Percentiles rank a stretch among this genome's conserved stretches.
Conservation (phyloP, 2,113 vertebrate genomes). For the Panthera tigris region DNA sequence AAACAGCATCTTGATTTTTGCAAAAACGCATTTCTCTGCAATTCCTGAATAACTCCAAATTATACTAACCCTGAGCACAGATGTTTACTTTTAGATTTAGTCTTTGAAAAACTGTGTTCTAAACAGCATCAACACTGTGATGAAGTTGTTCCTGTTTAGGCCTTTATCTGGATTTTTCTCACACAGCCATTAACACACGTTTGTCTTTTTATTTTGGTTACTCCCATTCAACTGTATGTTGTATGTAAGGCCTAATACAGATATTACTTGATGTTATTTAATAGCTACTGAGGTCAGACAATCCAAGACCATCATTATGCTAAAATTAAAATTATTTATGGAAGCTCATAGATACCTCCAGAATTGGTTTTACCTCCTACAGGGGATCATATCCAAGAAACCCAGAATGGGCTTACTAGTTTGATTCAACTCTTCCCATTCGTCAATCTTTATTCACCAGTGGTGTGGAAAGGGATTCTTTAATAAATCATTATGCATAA, state of each 20-base stretch:
- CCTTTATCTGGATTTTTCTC: conserved; percentile 82
- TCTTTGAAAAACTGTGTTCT: not conserved
- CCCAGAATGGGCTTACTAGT: conserved; percentile 90
- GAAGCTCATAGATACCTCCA: conserved; percentile 91
- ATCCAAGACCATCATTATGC: conserved; percentile 93
- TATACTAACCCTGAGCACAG: conserved; percentile 90
- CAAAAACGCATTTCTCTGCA: conserved; percentile 98
- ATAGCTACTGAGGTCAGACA: conserved; percentile 93
- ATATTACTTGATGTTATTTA: conserved; percentile 90
- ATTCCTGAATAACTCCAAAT: conserved; percentile 95
- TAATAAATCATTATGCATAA: conserved; percentile 99
- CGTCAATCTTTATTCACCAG: conserved; percentile 95
- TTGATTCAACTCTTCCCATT: conserved; percentile 92
- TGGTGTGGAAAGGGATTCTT: conserved; percentile 97
- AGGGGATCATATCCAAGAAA: conserved; percentile 90
- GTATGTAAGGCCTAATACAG: conserved; percentile 92
- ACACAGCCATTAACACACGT: conserved; percentile 82
- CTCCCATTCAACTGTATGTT: conserved; percentile 90
- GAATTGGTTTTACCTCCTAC: conserved; percentile 89
- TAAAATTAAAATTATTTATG: conserved; percentile 91
- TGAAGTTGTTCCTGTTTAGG: conserved; percentile 81
- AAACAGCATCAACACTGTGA: conserved; percentile 81
- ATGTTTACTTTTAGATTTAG: conserved; percentile 79
- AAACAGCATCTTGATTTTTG: conserved; percentile 99
- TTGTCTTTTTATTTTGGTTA: conserved; percentile 88